Evolutionary conservation across 92 coral and sea anemone species (phyloP), one percentile per base, ranked within the genome.

Genomic region (Isaurus tuberculatus): DNA sequence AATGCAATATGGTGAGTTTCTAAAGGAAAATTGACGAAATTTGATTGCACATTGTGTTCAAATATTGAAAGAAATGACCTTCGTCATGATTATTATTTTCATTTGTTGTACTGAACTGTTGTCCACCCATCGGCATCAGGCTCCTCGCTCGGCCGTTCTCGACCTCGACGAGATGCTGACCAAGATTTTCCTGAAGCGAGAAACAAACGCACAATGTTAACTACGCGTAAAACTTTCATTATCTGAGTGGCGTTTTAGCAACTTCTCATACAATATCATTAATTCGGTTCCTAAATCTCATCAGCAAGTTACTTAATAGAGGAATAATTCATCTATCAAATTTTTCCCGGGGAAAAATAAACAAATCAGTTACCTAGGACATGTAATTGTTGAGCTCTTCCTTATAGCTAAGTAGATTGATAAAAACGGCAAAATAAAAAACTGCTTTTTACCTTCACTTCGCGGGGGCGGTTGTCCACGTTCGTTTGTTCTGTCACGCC

Each of bases 401-500:
- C 55, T 6, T 19, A 20, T 14, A 34, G 72, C 16, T 34, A 25
- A 58, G 2, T 0, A 33, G 11, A n/a, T 8, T 19, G 6, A 33
- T 7, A 4, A 5, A 13, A 19, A 34, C 8, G 71, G 40, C 3
- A 69, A n/a, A 0, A 13, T 17, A 69, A 70, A 36, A 25, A 10
- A 11, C 2, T 10, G 51, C 8, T 20, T 5, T 25, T 33, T 58
- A 77, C 82, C 82, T 77, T 77, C 82, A 26, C 36, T 77, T 58
- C 82, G 70, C 13, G 68, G 69, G 30, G 82, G 69, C 8, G 82
- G 82, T 57, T 69, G 82, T 58, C 82, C 82, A 15, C 82, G 82
- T 29, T 77, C 82, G 70, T 77, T 77, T 16, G 82, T 33, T 34
- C 82, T 77, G 70, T 77, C 82, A 77, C 82, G 82, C 82, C 82